Conservation (phyloP, 2,888 invertebrate genomes). For the Schrankia costaestrigalis region DNA sequence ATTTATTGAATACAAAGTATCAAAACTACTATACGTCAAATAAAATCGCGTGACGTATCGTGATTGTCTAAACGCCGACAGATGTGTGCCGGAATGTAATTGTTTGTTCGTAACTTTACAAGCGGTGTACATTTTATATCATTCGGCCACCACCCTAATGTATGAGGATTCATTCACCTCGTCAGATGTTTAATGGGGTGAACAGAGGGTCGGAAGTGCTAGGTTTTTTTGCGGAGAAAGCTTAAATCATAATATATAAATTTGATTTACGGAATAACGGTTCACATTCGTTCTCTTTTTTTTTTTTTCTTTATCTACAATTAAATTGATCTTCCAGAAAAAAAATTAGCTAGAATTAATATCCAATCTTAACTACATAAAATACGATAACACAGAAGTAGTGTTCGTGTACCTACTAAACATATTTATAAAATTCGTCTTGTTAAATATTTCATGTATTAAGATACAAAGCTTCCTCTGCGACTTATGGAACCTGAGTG, state of each 20-base stretch:
- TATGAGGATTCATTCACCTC: constrained; percentile 75
- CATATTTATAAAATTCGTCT: background rate
- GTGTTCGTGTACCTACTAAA: background rate
- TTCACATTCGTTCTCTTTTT: too few species aligned
- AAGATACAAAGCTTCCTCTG: too few species aligned
- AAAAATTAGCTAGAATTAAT: too few species aligned
- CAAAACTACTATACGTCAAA: constrained; percentile 38
- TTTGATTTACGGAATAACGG: constrained; percentile 60
- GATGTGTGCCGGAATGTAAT: constrained; percentile 80
- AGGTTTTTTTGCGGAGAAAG: constrained; percentile 59
- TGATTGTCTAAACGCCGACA: constrained; percentile 80
- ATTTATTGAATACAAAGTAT: too few species aligned
- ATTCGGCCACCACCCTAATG: constrained; percentile 57
- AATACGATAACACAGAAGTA: background rate
- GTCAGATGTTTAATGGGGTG: constrained; percentile 77
- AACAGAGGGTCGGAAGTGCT: constrained; percentile 56
- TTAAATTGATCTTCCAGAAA: too few species aligned
- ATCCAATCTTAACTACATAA: too few species aligned
- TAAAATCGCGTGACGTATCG: constrained; percentile 77
- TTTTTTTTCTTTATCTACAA: too few species aligned
- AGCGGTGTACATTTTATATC: constrained; percentile 69
- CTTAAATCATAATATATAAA: constrained; percentile 41
- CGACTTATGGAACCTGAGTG: too few species aligned
- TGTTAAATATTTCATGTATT: background rate
- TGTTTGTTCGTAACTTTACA: constrained; percentile 69